Conservation (phyloP, 2,797 vertebrate species). For the Sebastes kiyomatsui region DNA sequence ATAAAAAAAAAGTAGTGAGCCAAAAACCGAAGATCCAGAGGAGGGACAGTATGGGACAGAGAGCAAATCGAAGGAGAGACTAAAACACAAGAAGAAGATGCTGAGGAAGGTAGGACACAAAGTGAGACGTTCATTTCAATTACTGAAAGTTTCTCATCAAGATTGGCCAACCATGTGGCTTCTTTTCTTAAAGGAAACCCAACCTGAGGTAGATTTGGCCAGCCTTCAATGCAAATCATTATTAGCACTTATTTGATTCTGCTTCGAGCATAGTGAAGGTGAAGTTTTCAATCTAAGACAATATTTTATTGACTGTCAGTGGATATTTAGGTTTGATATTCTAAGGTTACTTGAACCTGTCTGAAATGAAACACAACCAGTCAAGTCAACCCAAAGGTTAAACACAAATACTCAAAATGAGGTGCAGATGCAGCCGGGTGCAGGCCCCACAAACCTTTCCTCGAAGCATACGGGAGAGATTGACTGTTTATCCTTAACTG, state of each 20-base stretch:
- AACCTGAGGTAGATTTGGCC: not conserved
- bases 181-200: not conserved
- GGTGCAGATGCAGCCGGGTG: not conserved
- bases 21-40: not conserved
- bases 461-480: not conserved
- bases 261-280: not conserved
- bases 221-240: too few species aligned
- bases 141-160: not conserved
- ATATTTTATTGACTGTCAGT: not conserved
- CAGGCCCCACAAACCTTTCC: not conserved
- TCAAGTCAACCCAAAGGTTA: not conserved
- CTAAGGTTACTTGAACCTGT: not conserved
- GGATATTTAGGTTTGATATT: not conserved
- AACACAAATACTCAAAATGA: slow-evolving; percentile 3
- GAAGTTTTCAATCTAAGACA: not conserved
- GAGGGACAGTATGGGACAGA: not conserved
- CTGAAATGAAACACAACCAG: slow-evolving; percentile 2
- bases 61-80: not conserved
- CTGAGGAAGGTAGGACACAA: not conserved
- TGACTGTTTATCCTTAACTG: not conserved
- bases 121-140: not conserved
- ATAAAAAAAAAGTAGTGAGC: too few species aligned
- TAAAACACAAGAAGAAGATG: not conserved
- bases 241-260: not conserved
- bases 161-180: not conserved